Conservation (phyloP, 2,888 invertebrate species). For the Digitonthophagus gazella region DNA sequence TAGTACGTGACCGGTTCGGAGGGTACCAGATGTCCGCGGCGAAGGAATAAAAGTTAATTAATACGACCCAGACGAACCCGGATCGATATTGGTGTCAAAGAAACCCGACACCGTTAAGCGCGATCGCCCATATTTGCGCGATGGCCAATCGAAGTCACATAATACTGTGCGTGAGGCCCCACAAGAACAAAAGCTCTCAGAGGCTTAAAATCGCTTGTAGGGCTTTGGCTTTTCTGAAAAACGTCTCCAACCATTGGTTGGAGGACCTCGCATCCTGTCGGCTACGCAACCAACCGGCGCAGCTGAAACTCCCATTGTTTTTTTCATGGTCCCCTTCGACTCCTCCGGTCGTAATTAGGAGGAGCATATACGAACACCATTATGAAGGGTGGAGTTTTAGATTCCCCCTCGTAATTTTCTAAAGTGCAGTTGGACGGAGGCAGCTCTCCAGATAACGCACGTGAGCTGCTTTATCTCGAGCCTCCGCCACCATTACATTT, state of each 20-base stretch:
- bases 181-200: conserved; percentile 10
- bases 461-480: conserved; percentile 18
- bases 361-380: conserved; percentile 44
- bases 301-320: conserved; percentile 45
- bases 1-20: not conserved
- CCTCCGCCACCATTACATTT: not conserved
- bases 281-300: conserved; percentile 45
- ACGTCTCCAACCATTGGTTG: conserved; percentile 41
- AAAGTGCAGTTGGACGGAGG: conserved; percentile 30
- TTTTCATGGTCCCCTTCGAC: conserved; percentile 39
- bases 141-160: conserved; percentile 8
- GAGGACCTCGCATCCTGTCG: conserved; percentile 39
- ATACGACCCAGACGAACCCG: not conserved
- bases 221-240: conserved; percentile 10
- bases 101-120: not conserved
- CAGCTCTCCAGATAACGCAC: not conserved
- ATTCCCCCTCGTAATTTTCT: conserved; percentile 27
- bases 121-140: not conserved
- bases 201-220: conserved; percentile 3
- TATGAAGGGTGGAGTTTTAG: conserved; percentile 43
- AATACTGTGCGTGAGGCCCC: conserved; percentile 12
- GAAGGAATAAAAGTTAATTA: not conserved
- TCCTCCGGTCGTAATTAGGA: conserved; percentile 45
- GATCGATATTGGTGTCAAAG: not conserved
- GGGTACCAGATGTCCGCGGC: not conserved